These are phyloP conservation scores for Megalurothrips usitatus DNA, from an alignment of 2,888 invertebrate genomes.

Conservation along the genomic window DNA sequence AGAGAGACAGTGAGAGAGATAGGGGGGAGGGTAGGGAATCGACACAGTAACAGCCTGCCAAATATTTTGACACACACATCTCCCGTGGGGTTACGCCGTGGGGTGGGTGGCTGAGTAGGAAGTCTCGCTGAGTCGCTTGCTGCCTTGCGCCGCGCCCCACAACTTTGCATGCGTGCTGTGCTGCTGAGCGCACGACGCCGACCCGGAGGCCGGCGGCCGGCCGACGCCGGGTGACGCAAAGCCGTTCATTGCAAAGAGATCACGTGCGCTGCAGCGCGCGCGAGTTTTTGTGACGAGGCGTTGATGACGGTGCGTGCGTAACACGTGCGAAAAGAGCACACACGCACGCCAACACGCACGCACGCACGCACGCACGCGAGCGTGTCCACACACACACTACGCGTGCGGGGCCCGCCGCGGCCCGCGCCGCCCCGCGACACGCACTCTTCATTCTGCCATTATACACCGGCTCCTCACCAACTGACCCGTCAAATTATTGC, in stretches of 20 bases:
- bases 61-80: no score
- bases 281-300: not conserved
- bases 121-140: no score
- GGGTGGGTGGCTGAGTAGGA: no score
- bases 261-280: not conserved
- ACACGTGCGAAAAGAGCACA: not conserved
- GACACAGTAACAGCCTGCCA: no score
- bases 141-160: no score
- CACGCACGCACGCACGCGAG: not conserved
- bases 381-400: not conserved
- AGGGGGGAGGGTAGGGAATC: no score
- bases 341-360: not conserved
- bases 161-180: no score
- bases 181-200: no score
- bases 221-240: not conserved
- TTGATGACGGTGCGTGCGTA: not conserved
- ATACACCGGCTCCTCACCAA: not conserved
- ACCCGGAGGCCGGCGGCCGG: no score
- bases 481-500: conserved; percentile 1
- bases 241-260: not conserved
- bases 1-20: no score
- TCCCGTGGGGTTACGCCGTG: no score
- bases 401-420: not conserved
- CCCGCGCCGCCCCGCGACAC: not conserved
- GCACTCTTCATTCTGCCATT: conserved; percentile 2